Conservation (phyloP, 2,797 vertebrate genomes). For the Gallinago stenura region DNA sequence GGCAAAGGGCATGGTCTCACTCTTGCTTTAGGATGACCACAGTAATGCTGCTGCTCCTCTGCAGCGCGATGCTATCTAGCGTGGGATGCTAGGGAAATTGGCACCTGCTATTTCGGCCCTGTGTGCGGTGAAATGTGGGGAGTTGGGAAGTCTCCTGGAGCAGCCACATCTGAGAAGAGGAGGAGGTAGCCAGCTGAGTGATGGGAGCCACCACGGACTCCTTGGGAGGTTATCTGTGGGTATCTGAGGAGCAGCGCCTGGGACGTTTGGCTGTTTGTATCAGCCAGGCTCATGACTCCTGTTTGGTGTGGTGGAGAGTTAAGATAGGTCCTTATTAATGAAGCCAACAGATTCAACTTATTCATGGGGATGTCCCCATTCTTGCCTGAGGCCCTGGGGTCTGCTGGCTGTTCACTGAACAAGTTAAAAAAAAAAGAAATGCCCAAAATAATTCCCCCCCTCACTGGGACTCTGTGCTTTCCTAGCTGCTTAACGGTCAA, state of each 20-base stretch:
- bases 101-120: background rate
- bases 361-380: background rate
- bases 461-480: background rate
- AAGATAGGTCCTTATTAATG: fast-evolving
- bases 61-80: fast-evolving
- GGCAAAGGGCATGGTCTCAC: fast-evolving
- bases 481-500: background rate
- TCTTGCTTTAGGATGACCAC: background rate
- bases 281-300: background rate
- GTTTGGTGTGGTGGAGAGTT: background rate
- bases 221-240: background rate
- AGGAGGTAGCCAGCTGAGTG: background rate
- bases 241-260: background rate
- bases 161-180: background rate
- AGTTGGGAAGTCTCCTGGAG: background rate
- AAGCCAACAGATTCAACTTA: background rate
- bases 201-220: background rate
- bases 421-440: background rate
- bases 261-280: background rate
- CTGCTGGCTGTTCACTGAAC: background rate
- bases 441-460: background rate
- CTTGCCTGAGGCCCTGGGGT: background rate
- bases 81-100: no score
- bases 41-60: background rate
- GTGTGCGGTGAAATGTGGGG: background rate